Evolutionary conservation across 2,113 vertebrate genomes (phyloP).

Genomic region (Tragelaphus buxtoni): DNA sequence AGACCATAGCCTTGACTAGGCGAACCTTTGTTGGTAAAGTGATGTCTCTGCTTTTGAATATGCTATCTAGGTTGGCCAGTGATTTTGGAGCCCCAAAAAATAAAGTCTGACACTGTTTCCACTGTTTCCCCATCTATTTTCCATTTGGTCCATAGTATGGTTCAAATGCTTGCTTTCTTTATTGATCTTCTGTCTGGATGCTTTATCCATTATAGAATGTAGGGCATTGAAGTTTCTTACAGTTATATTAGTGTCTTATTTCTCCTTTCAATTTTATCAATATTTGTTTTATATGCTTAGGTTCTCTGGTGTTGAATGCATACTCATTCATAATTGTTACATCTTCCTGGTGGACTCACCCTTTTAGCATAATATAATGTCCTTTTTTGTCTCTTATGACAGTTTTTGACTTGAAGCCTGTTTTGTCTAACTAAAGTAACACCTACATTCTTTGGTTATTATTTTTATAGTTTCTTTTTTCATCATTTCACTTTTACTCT

Average conservation of each 20-base stretch:
- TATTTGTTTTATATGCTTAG: not conserved
- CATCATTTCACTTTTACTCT: not conserved
- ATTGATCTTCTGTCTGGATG: not conserved
- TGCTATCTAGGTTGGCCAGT: no score
- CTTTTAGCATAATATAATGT: not conserved
- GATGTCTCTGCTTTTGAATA: no score
- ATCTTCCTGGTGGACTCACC: not conserved
- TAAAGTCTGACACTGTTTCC: no score
- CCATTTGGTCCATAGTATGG: not conserved
- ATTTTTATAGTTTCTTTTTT: not conserved
- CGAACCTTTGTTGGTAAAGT: no score
- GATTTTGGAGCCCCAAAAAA: no score
- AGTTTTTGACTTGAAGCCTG: not conserved
- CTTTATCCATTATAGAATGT: not conserved
- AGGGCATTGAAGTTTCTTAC: not conserved
- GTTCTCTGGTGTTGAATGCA: not conserved
- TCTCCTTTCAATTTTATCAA: not conserved
- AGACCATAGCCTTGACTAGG: no score
- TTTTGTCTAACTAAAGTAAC: not conserved
- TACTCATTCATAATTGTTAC: not conserved
- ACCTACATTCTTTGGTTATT: not conserved
- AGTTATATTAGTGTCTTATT: not conserved
- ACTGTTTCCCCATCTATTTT: no score
- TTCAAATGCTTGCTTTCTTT: not conserved
- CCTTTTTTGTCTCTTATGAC: not conserved